phyloP scores from a whole-genome alignment of 37 sponge, comb jelly and placozoan species.

The Petrosia ficiformis region DNA sequence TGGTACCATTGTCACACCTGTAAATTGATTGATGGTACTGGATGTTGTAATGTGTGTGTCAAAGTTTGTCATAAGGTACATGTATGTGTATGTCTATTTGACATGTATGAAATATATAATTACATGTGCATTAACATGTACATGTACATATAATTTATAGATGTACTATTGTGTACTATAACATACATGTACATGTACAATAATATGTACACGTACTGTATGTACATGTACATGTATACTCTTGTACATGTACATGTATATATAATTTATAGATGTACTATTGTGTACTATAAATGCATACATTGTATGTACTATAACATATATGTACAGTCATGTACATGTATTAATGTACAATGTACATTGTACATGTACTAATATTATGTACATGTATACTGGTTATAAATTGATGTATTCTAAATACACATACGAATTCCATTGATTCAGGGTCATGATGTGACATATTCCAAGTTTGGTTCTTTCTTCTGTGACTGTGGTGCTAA shows the following conservation, averaged over 20 bases:
- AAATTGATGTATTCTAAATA: not conserved
- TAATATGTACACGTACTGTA: too few relatives aligned
- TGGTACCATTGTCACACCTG: slow-evolving; percentile 97
- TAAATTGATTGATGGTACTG: slow-evolving; percentile 65
- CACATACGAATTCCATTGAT: too few relatives aligned
- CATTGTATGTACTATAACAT: not conserved
- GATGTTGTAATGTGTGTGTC: slow-evolving; percentile 83
- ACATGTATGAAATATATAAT: too few relatives aligned
- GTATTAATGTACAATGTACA: not conserved
- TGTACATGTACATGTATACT: too few relatives aligned
- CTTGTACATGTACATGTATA: too few relatives aligned
- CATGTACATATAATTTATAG: too few relatives aligned
- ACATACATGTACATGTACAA: too few relatives aligned
- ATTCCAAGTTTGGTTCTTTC: slow-evolving; percentile 86
- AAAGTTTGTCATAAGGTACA: slow-evolving; percentile 91
- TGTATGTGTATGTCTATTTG: not conserved
- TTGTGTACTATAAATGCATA: too few relatives aligned
- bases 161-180: too few relatives aligned
- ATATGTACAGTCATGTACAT: not conserved
- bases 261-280: too few relatives aligned
- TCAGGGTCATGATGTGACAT: slow-evolving; percentile 79
- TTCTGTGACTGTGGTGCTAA: slow-evolving; percentile 97
- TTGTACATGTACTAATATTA: not conserved
- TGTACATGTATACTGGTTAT: not conserved
- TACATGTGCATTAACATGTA: too few relatives aligned